phyloP scores from a whole-genome alignment of 2,113 vertebrate genomes.

The Rynchops niger region DNA sequence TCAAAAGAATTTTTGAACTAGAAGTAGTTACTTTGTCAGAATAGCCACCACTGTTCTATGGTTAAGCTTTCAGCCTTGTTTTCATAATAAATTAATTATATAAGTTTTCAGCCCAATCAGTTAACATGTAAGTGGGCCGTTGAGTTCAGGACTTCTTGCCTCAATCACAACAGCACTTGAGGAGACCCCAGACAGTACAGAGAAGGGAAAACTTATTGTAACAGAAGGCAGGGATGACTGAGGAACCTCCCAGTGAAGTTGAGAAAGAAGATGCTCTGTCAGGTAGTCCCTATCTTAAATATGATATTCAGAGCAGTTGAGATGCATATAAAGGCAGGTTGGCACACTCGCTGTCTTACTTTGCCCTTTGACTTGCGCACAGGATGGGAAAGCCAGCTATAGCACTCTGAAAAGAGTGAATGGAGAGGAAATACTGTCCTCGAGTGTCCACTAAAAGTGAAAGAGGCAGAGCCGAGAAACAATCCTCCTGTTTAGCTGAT shows the following conservation, averaged over 20 bases:
- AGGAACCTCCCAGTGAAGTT: accelerated
- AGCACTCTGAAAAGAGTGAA: not conserved
- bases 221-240: not conserved
- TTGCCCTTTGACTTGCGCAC: not conserved
- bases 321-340: not conserved
- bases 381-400: not conserved
- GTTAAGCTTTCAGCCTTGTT: not conserved
- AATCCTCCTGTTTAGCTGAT: not conserved
- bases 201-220: not conserved
- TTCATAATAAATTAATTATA: not conserved
- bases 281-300: not conserved
- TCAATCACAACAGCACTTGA: not conserved
- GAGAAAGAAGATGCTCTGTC: not conserved
- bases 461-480: not conserved
- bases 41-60: not conserved
- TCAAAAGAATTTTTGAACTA: not conserved
- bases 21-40: not conserved
- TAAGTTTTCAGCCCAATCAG: not conserved
- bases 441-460: not conserved
- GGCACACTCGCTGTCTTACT: accelerated
- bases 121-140: accelerated
- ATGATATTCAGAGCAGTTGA: not conserved
- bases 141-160: not conserved
- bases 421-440: not conserved
- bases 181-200: not conserved